phyloP scores from a whole-genome alignment of 2,797 vertebrate genomes.

The Phataginus tetradactyla region DNA sequence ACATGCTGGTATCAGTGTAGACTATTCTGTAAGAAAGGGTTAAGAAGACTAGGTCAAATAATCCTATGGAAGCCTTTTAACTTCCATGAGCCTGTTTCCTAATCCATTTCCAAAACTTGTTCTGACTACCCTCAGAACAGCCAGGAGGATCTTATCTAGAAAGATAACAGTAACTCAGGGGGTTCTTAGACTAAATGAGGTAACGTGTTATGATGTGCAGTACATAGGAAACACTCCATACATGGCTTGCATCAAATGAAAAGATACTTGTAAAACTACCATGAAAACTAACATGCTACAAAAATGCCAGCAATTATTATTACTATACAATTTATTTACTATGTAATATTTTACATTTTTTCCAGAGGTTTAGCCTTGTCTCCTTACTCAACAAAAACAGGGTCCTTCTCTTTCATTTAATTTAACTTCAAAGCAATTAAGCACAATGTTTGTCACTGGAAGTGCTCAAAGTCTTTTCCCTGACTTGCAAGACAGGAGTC shows the following conservation, averaged over 20 bases:
- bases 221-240: not conserved
- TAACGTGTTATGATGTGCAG: not conserved
- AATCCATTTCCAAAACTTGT: not conserved
- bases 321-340: not conserved
- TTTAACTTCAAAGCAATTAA: not conserved
- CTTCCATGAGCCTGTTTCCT: not conserved
- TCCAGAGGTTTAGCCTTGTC: not conserved
- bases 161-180: not conserved
- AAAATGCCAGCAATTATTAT: not conserved
- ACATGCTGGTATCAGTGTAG: not conserved
- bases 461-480: not conserved
- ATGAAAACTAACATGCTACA: not conserved
- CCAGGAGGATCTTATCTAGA: not conserved
- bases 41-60: not conserved
- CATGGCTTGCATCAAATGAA: not conserved
- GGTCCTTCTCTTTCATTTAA: not conserved
- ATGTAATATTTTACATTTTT: not conserved
- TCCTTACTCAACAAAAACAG: not conserved
- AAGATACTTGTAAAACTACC: not conserved
- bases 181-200: not conserved
- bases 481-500: not conserved
- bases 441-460: not conserved
- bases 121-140: not conserved
- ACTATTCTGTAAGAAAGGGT: not conserved
- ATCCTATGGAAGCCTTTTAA: not conserved